Evolutionary conservation across 2,113 vertebrate species (phyloP), one percentile per base, ranked within the genome.

Genomic region (Leucopternis melanops): DNA sequence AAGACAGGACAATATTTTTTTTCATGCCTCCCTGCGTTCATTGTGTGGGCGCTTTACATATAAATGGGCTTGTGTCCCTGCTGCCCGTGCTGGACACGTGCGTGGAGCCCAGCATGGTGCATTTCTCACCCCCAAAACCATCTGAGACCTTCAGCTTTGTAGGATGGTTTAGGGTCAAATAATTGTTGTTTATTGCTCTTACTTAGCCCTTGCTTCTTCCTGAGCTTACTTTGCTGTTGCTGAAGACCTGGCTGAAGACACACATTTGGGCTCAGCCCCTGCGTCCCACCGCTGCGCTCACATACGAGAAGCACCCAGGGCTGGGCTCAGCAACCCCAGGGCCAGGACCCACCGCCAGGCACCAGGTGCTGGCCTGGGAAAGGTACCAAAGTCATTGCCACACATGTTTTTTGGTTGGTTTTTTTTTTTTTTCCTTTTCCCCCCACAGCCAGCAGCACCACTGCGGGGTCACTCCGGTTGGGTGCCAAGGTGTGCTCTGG

Each of bases 201-300:
- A 36, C 18, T 81, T 34, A 65, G 19, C 22, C 21, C 42, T 71
- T 52, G 40, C 7, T 74, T 67, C 16, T 25, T 80, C 31, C 71
- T 26, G 38, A 62, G 27, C 15, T 44, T 26, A 2, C n/a, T 23
- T 47, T n/a, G 45, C 40, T 29, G 13, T 20, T 67, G 81, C 29
- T 71, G 40, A 65, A 66, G 44, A 27, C 27, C 15, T 2, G 1
- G 27, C 13, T 66, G 69, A 75, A 65, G 65, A 15, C 27, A 22
- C 0, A 0, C 16, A 23, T 38, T 17, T 22, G 54, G 58, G 67
- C 54, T 77, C 49, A 32, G 69, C 19, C 32, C 29, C 5, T 2
- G 0, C 7, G 31, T 5, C 14, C 32, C 36, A 27, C 25, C 4
- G 0, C n/a, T 13, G 26, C 0, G 4, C 31, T 47, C 54, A 9